phyloP scores from a whole-genome alignment of 53 echinoderm and acorn worm species.

The Holothuria leucospilota region DNA sequence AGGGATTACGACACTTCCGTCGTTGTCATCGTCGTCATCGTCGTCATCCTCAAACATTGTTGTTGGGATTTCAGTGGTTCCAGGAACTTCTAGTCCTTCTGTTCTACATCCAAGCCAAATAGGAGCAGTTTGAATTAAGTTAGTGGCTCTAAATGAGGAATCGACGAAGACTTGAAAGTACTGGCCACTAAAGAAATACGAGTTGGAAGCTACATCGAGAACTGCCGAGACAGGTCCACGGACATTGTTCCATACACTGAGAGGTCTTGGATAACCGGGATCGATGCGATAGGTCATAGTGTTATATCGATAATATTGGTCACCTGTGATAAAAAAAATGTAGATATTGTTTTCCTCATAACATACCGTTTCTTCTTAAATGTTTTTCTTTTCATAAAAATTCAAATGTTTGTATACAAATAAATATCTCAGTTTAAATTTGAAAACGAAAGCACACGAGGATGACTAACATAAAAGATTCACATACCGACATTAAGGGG shows the following conservation, averaged over 20 bases:
- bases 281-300: conserved; percentile 43
- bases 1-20: background rate
- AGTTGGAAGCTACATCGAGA: background rate
- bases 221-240: background rate
- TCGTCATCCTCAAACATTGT: background rate
- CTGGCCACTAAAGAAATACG: conserved; percentile 22
- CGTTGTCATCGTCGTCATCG: background rate
- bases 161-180: conserved; percentile 4
- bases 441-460: no score
- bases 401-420: no score
- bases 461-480: no score
- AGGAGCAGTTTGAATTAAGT: background rate
- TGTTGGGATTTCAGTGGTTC: background rate
- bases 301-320: conserved; percentile 80
- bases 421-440: no score
- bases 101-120: conserved; percentile 22
- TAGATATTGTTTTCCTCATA: background rate
- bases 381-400: no score
- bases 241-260: conserved; percentile 19
- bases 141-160: background rate
- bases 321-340: conserved; percentile 43
- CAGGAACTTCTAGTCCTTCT: background rate
- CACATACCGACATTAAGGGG: no score
- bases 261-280: conserved; percentile 57
- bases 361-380: no score